phyloP scores from a whole-genome alignment of 2,888 invertebrate genomes.

The Sericinus montela region DNA sequence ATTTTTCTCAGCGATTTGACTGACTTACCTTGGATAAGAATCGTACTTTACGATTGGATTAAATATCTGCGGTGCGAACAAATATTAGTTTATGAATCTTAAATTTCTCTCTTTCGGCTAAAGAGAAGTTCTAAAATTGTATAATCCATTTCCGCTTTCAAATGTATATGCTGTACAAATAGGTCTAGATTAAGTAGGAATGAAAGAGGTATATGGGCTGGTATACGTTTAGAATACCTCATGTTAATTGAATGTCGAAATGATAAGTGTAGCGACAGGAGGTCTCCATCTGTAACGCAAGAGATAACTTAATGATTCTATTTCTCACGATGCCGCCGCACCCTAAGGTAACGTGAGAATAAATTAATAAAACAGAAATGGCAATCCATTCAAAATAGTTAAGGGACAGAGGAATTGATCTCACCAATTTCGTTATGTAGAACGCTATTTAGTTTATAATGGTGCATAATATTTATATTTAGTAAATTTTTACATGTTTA shows the following conservation, averaged over 20 bases:
- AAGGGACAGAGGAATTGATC: too few relatives aligned
- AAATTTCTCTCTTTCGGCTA: too few relatives aligned
- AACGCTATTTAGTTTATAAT: too few relatives aligned
- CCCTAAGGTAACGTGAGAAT: neutral
- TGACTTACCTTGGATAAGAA: too few relatives aligned
- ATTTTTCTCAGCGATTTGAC: too few relatives aligned
- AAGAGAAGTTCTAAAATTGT: too few relatives aligned
- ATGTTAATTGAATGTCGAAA: conserved; percentile 17
- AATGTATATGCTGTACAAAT: neutral
- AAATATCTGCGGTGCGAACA: too few relatives aligned
- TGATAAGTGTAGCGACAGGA: conserved; percentile 16
- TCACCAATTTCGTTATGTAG: too few relatives aligned
- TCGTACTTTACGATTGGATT: too few relatives aligned
- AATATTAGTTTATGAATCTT: too few relatives aligned
- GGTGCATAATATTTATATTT: too few relatives aligned
- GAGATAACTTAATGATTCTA: conserved; percentile 18
- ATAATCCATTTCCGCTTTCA: neutral
- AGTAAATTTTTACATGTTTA: neutral
- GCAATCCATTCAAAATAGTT: neutral
- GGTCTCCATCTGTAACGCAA: conserved; percentile 10
- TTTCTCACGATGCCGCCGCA: conserved; percentile 18
- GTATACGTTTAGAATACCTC: conserved; percentile 1
- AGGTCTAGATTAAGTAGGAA: neutral
- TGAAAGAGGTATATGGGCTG: neutral
- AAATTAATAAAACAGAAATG: conserved; percentile 10